These are phyloP conservation scores for Sterna hirundo DNA, from an alignment of 2,113 vertebrate genomes.

Conservation along the genomic window DNA sequence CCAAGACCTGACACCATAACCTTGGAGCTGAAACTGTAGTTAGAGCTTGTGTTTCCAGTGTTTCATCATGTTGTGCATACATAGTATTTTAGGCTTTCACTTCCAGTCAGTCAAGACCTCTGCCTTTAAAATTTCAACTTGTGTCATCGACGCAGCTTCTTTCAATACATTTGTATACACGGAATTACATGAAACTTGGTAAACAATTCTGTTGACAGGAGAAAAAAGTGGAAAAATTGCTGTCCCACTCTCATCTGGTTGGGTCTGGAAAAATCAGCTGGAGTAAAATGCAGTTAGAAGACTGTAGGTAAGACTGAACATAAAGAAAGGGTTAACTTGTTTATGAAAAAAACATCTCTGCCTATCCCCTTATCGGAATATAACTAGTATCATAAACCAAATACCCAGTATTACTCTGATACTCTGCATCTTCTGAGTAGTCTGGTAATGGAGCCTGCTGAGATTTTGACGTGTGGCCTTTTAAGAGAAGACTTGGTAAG, in stretches of 20 bases:
- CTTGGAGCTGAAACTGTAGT: neutral
- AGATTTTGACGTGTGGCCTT: neutral
- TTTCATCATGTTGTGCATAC: neutral
- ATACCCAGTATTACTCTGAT: neutral
- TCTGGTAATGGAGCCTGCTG: neutral
- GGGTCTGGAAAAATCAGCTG: neutral
- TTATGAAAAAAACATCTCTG: neutral
- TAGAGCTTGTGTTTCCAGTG: neutral
- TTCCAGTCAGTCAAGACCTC: neutral
- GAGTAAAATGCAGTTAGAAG: neutral
- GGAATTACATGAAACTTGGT: neutral
- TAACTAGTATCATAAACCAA: neutral
- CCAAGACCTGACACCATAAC: neutral
- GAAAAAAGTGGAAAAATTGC: neutral
- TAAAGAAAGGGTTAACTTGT: neutral
- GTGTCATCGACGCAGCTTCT: neutral
- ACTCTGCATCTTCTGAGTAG: neutral
- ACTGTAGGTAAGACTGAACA: neutral
- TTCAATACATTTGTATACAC: neutral
- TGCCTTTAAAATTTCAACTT: neutral
- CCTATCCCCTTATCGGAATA: neutral
- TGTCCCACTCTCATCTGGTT: neutral
- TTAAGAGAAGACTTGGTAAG: neutral
- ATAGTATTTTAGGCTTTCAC: neutral
- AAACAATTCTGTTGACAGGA: neutral